Percentiles rank a stretch among this genome's conserved stretches.
phyloP scores from a whole-genome alignment of 2,797 vertebrate genomes.

The Micrastur ruficollis region DNA sequence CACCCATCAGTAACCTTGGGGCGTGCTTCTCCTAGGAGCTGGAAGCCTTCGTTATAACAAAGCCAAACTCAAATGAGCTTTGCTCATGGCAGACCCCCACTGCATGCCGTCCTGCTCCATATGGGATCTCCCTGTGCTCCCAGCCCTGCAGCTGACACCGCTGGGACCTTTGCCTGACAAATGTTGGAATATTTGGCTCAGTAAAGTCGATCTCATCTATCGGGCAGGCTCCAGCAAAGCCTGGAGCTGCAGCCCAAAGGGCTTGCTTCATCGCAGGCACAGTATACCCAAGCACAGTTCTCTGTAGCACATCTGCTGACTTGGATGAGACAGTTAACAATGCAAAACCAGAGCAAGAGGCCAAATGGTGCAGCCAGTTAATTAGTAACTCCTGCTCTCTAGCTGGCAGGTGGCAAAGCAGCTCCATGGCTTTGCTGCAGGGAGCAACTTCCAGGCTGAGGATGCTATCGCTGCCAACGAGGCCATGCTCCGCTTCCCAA shows the following conservation, averaged over 20 bases:
- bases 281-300: background rate
- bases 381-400: background rate
- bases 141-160: background rate
- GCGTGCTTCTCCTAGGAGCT: background rate
- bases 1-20: no score
- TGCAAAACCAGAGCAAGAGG: background rate
- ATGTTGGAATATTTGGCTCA: background rate
- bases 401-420: background rate
- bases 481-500: background rate
- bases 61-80: background rate
- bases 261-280: background rate
- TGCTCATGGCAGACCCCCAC: background rate
- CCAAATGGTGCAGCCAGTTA: background rate
- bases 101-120: background rate
- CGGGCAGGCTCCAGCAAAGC: background rate
- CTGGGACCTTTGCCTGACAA: background rate
- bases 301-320: background rate
- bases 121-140: background rate
- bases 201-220: background rate
- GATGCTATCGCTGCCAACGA: fast-evolving
- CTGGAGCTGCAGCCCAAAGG: background rate
- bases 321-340: background rate
- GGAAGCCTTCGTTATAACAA: background rate
- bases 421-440: background rate
- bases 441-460: background rate